phyloP scores from a whole-genome alignment of 2,113 vertebrate species.

The Sinosuthora webbiana region DNA sequence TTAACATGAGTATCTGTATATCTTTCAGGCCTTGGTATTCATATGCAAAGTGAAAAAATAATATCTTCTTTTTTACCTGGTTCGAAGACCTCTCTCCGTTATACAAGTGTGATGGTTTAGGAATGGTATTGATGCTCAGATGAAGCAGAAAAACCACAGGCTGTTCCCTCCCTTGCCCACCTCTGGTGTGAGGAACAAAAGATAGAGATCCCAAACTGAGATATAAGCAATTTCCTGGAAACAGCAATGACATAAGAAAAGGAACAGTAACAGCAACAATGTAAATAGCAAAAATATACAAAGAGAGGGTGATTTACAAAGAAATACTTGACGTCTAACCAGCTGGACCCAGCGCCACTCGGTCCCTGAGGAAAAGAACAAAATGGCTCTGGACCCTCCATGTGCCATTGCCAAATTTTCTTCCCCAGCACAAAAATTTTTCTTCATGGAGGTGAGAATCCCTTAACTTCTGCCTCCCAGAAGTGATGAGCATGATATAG shows the following conservation, averaged over 20 bases:
- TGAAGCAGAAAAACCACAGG: accelerated
- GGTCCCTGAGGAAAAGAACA: neutral
- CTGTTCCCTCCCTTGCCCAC: neutral
- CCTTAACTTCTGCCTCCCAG: neutral
- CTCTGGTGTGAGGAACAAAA: neutral
- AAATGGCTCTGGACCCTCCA: accelerated
- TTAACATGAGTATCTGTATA: neutral
- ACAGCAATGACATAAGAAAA: neutral
- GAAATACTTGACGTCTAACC: accelerated
- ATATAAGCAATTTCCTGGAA: neutral
- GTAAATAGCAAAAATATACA: neutral
- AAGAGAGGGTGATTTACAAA: neutral
- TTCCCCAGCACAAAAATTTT: accelerated
- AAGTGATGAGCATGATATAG: neutral
- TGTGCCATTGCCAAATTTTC: neutral
- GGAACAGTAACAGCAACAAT: neutral
- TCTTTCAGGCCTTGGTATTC: neutral
- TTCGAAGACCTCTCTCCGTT: neutral
- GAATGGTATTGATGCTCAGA: neutral
- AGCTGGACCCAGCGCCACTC: accelerated
- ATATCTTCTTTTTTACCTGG: neutral
- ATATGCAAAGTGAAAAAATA: neutral
- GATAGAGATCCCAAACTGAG: neutral
- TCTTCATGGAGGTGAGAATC: neutral
- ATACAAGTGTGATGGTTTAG: neutral